Percentiles rank a stretch among this genome's conserved stretches.
These are phyloP conservation scores for Rhynchotus rufescens DNA, from an alignment of 2,797 vertebrate species.

Conservation along the genomic window DNA sequence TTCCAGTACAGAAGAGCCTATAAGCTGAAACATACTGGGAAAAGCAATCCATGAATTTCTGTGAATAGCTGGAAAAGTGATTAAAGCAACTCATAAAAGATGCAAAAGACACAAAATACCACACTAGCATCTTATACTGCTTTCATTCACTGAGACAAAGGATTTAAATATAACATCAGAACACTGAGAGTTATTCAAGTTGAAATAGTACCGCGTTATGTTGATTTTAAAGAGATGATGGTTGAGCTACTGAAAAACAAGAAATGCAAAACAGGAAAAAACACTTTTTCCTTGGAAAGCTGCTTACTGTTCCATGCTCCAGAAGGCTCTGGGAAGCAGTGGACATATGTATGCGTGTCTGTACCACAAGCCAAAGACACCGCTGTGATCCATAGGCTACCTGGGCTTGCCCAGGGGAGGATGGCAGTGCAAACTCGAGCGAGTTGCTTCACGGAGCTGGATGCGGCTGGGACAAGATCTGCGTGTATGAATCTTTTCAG, in stretches of 20 bases:
- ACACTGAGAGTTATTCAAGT: not conserved
- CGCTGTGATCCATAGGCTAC: not conserved
- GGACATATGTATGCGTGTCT: accelerated
- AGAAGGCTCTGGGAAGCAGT: not conserved
- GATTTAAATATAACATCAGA: not conserved
- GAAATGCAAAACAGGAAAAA: not conserved
- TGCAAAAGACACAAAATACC: not conserved
- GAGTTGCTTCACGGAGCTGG: not conserved
- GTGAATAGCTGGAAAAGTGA: not conserved
- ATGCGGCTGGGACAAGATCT: accelerated
- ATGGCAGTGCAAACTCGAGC: not conserved
- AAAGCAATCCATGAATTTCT: not conserved
- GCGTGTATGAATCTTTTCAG: not conserved
- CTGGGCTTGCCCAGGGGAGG: not conserved
- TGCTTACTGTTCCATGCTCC: not conserved
- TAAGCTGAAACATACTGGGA: not conserved
- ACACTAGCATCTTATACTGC: not conserved
- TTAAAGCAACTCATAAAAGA: not conserved
- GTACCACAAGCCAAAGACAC: not conserved
- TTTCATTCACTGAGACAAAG: not conserved
- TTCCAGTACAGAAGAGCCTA: not conserved
- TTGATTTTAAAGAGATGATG: not conserved
- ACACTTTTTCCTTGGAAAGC: not conserved
- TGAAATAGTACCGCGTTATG: not conserved
- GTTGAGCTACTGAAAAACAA: not conserved